Conservation (phyloP, 92 coral and sea anemone species). For the Zoanthus gigantus region DNA sequence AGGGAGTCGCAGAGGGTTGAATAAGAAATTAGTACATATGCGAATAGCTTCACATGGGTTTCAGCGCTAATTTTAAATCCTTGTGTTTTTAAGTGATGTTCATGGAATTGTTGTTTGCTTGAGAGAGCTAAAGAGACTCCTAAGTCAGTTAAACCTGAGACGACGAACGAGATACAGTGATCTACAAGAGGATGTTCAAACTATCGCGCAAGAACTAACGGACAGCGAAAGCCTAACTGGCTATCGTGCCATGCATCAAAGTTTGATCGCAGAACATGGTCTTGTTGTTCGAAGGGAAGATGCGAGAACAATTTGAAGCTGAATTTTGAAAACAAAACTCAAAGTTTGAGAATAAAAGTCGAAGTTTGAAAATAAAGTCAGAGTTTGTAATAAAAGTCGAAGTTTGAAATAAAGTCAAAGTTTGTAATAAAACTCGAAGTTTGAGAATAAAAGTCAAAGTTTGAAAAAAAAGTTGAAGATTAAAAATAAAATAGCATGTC, state of each 20-base stretch:
- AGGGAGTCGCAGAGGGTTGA: not conserved
- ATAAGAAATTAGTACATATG: too few relatives aligned
- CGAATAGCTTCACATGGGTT: too few relatives aligned
- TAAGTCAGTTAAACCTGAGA: slow-evolving; percentile 12
- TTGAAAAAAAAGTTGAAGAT: too few relatives aligned
- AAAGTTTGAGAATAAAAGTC: too few relatives aligned
- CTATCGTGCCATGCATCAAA: slow-evolving; percentile 58
- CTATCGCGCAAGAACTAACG: slow-evolving; percentile 37
- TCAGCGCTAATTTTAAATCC: not conserved
- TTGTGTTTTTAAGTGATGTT: not conserved
- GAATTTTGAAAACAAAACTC: too few relatives aligned
- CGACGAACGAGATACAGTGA: not conserved
- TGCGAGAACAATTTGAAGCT: slow-evolving; percentile 8
- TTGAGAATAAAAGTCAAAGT: too few relatives aligned
- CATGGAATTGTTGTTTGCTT: slow-evolving; percentile 6
- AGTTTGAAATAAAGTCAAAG: too few relatives aligned
- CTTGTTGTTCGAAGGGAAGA: slow-evolving; percentile 41
- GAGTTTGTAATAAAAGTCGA: too few relatives aligned
- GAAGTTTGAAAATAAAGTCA: not conserved
- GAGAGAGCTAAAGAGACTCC: slow-evolving; percentile 11
- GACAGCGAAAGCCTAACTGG: slow-evolving; percentile 39
- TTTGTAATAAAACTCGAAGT: too few relatives aligned
- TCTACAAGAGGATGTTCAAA: slow-evolving; percentile 15
- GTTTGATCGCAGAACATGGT: slow-evolving; percentile 23
- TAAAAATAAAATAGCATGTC: not conserved